These are phyloP conservation scores for Stenopsyche tienmushanensis DNA, from an alignment of 1,140 invertebrate species.

Conservation along the genomic window DNA sequence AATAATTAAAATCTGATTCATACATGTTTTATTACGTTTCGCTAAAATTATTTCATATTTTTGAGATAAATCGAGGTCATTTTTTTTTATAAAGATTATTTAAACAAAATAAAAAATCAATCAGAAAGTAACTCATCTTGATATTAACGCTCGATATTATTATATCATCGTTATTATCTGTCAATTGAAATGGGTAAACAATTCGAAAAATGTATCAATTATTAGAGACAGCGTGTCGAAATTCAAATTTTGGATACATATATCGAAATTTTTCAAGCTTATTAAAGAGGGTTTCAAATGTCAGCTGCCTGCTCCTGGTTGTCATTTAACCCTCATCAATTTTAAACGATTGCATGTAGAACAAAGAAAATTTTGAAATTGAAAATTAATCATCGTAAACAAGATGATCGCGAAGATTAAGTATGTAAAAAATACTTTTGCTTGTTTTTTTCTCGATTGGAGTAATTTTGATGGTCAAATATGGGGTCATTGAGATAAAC, in stretches of 20 bases:
- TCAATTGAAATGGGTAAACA: too few relatives aligned
- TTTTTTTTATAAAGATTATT: neutral
- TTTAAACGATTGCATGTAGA: neutral
- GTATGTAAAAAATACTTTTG: too few relatives aligned
- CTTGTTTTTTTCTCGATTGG: too few relatives aligned
- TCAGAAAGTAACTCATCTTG: neutral
- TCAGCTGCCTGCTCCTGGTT: neutral
- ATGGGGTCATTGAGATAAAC: too few relatives aligned
- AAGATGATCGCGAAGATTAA: too few relatives aligned
- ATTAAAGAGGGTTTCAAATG: neutral
- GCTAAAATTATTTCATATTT: neutral
- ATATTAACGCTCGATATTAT: neutral
- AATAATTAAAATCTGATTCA: neutral
- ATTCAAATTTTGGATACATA: neutral
- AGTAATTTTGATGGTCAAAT: too few relatives aligned
- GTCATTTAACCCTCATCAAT: neutral
- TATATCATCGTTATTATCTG: too few relatives aligned
- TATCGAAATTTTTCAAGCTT: neutral
- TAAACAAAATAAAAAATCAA: neutral
- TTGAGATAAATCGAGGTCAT: neutral
- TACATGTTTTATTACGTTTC: neutral
- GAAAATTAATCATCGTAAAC: neutral
- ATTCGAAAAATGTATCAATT: too few relatives aligned
- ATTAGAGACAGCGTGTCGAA: too few relatives aligned
- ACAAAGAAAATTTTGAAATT: neutral